Base-by-base conservation (phyloP, 64 coral and sea anemone species). In the Cladopsammia gracilis region DNA sequence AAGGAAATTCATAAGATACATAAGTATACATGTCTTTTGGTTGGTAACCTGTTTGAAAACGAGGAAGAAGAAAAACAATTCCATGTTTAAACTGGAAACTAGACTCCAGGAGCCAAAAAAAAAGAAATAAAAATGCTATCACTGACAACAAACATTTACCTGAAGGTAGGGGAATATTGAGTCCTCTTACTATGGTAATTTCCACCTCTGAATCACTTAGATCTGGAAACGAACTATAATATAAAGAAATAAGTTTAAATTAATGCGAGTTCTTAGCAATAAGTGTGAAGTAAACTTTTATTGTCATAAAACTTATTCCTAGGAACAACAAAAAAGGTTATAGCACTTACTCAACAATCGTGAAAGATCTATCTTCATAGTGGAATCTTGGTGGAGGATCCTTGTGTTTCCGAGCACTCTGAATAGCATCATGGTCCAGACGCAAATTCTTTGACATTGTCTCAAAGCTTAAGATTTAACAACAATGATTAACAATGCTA, bases 361-460 rank as follows among this genome's bases (percentile, higher is more conserved):
- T 96, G 70, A 99, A 99, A 19, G 98, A 90, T 69, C 93, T 96
- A 58, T 96, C 87, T 71, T 99, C 98, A 61, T 99, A 99, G 73
- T 99, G 98, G 83, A 96, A 99, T 64, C 75, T 90, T 4, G 98
- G 98, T 24, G 98, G 94, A 9, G 95, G 83, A 26, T 96, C 92
- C 67, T 96, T 86, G 65, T 99, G 92, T 83, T 99, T 99, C 19
- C 87, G 67, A 3, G 98, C 88, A 77, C 92, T 99, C 61, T 99
- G 87, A 10, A 99, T 87, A 4, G 98, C 81, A 54, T 99, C 94
- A 7, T 91, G 85, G 52, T 99, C 98, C 76, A 90, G 91, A 44
- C 81, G 89, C 45, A 96, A 78, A 86, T 85, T 93, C 57, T 86
- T 93, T 18, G 98, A 89, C 91, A 99, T 93, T 64, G 91, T 96